Evolutionary conservation across 2,797 vertebrate genomes (phyloP).

Genomic region (Epinephelus awoara): DNA sequence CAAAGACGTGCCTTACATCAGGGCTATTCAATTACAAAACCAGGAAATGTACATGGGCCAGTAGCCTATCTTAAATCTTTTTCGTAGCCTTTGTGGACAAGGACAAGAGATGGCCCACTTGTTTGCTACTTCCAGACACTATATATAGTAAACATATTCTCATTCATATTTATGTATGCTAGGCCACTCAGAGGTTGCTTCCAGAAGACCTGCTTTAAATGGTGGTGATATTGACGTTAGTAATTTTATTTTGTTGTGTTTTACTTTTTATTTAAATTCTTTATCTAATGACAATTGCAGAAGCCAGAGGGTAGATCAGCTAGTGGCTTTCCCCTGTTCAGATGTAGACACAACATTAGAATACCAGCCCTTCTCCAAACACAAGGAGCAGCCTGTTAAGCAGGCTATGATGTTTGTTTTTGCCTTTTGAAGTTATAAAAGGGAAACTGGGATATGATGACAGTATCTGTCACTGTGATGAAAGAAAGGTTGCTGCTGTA

Average conservation of each 20-base stretch:
- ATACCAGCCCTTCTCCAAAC: neutral
- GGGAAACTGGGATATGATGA: neutral
- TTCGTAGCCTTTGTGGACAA: too few relatives aligned
- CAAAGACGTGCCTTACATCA: neutral
- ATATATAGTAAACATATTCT: too few relatives aligned
- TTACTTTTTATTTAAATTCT: neutral
- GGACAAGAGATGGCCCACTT: too few relatives aligned
- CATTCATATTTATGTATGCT: too few relatives aligned
- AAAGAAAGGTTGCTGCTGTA: conserved; percentile 1
- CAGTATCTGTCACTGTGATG: neutral
- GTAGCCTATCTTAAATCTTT: too few relatives aligned
- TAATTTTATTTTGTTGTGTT: neutral
- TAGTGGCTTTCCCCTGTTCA: neutral
- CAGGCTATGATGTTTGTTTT: neutral
- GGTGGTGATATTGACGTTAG: neutral
- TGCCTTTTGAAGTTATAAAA: neutral
- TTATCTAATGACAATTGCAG: neutral
- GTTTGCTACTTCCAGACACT: too few relatives aligned
- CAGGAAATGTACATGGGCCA: too few relatives aligned
- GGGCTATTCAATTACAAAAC: too few relatives aligned
- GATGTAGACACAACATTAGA: neutral
- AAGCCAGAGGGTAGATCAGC: neutral
- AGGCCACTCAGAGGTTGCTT: too few relatives aligned
- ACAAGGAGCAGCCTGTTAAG: neutral
- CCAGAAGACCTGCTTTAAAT: neutral